These are phyloP conservation scores for Miniopterus natalensis DNA, from an alignment of 2,113 vertebrate species.

Conservation along the genomic window DNA sequence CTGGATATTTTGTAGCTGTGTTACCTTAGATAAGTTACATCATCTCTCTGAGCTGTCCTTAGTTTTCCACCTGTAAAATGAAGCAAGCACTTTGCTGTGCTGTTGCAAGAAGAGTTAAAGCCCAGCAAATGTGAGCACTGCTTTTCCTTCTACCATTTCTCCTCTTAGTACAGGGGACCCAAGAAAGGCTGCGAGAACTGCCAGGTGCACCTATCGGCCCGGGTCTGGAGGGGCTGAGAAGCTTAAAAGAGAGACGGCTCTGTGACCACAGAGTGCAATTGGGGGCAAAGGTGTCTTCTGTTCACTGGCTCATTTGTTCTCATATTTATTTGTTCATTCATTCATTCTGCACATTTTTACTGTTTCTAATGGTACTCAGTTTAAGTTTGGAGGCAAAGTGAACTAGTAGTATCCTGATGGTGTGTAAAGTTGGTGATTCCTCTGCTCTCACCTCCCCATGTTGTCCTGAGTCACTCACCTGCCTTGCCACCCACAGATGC, in stretches of 20 bases:
- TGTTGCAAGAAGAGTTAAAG: neutral
- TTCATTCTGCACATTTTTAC: neutral
- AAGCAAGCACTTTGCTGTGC: neutral
- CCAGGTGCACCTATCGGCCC: neutral
- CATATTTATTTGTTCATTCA: neutral
- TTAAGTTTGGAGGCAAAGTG: neutral
- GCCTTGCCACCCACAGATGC: neutral
- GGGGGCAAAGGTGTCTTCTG: neutral
- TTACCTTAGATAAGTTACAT: neutral
- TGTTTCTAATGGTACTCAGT: neutral
- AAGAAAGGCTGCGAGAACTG: neutral
- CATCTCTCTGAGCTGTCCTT: conserved; percentile 33
- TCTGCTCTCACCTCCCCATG: neutral
- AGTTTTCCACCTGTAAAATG: neutral
- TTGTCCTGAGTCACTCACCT: neutral
- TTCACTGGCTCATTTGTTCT: neutral
- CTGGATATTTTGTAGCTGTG: conserved; percentile 19
- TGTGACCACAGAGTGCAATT: neutral
- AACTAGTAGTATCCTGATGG: too few species aligned
- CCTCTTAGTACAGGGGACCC: neutral
- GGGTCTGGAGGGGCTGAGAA: neutral
- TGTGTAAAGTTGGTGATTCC: neutral
- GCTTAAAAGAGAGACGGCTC: neutral
- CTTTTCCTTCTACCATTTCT: neutral
- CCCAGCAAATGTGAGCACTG: neutral